Conservation (phyloP, 2,797 vertebrate genomes). For the Basileuterus tristriatus region DNA sequence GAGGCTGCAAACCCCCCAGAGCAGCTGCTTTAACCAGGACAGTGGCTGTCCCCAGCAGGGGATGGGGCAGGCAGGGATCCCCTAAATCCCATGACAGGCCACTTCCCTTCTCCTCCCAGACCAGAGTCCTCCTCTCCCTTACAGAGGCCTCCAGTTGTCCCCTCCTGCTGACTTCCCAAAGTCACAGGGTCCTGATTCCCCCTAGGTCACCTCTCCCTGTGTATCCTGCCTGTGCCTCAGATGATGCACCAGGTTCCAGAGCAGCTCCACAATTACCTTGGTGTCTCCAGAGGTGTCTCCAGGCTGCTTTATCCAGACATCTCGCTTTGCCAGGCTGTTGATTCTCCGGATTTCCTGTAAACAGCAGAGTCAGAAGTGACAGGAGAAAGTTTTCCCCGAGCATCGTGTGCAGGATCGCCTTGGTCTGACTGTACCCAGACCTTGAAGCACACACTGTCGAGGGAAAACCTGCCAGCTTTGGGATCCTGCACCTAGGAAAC, state of each 20-base stretch:
- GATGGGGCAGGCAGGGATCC: not conserved
- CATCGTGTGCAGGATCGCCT: fast-evolving
- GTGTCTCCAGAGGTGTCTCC: conserved; percentile 26
- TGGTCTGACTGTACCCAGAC: not conserved
- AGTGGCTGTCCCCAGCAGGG: not conserved
- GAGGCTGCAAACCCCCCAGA: not conserved
- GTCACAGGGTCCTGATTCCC: not conserved
- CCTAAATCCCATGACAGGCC: not conserved
- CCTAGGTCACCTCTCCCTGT: fast-evolving
- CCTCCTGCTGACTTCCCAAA: not conserved
- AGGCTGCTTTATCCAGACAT: conserved; percentile 48
- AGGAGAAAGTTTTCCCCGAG: not conserved
- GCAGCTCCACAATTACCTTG: conserved; percentile 54
- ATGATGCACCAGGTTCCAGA: not conserved
- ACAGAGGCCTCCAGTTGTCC: not conserved
- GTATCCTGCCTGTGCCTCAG: not conserved
- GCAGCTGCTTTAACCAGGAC: not conserved
- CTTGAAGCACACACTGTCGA: no score
- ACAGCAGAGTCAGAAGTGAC: not conserved
- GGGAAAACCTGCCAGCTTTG: not conserved
- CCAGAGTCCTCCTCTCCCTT: not conserved
- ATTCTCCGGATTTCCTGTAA: conserved; percentile 64
- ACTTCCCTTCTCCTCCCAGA: not conserved
- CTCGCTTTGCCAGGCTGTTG: conserved; percentile 9
- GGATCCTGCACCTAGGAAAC: not conserved